A percentile compares a stretch with the other conserved stretches of the same genome.
phyloP scores from a whole-genome alignment of 2,888 invertebrate species.

The Eupithecia centaureata region DNA sequence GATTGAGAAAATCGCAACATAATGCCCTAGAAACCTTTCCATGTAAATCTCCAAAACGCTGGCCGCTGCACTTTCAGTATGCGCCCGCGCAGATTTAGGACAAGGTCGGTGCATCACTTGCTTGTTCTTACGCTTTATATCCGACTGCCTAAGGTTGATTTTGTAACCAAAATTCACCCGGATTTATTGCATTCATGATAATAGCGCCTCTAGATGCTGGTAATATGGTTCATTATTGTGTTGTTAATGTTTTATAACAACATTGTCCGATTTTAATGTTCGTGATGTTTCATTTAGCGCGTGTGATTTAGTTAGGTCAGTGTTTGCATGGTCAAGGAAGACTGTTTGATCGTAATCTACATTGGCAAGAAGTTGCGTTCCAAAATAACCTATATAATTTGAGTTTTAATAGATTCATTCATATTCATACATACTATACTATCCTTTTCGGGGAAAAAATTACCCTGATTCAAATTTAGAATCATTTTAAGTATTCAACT shows the following conservation, averaged over 20 bases:
- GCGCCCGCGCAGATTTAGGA: conserved; percentile 67
- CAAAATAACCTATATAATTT: conserved; percentile 2
- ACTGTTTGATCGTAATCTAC: conserved; percentile 20
- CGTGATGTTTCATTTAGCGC: conserved; percentile 17
- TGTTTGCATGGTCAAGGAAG: conserved; percentile 54
- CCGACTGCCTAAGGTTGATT: conserved; percentile 11
- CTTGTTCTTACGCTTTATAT: conserved; percentile 12
- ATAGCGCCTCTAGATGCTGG: neutral
- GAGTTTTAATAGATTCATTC: neutral
- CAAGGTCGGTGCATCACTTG: conserved; percentile 57
- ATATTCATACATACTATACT: no score
- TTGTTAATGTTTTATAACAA: conserved; percentile 3
- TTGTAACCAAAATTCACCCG: neutral
- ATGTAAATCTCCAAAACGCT: conserved; percentile 57
- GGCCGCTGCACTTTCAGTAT: conserved; percentile 57
- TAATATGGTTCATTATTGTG: conserved; percentile 19
- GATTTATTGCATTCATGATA: neutral
- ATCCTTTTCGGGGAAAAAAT: no score
- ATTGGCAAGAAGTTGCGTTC: conserved; percentile 15
- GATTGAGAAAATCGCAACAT: conserved; percentile 17
- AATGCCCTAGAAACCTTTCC: conserved; percentile 67
- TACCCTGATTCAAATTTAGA: neutral
- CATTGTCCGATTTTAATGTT: conserved; percentile 24
- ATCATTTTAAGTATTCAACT: neutral
- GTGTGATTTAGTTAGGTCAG: conserved; percentile 39